phyloP scores from a whole-genome alignment of 2,113 vertebrate species.

The Lampris megalopsis region DNA sequence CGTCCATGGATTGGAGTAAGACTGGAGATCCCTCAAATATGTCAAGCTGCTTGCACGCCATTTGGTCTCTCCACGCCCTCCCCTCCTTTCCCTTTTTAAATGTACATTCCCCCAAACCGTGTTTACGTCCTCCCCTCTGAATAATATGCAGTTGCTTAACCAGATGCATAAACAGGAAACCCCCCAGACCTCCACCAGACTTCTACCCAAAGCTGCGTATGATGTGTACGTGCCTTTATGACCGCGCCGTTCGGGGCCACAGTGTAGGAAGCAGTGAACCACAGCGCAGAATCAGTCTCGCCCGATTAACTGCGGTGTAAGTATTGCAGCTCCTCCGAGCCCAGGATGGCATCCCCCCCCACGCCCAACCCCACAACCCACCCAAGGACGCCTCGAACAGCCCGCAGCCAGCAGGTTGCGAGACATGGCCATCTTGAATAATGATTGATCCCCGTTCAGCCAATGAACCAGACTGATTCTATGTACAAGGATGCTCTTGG shows the following conservation, averaged over 20 bases:
- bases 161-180: conserved; percentile 34
- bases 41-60: conserved; percentile 56
- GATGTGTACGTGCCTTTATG: conserved; percentile 32
- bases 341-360: background rate
- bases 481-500: conserved; percentile 46
- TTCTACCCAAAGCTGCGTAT: conserved; percentile 8
- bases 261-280: conserved; percentile 23
- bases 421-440: conserved; percentile 68
- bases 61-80: conserved; percentile 45
- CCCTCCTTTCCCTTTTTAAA: conserved; percentile 32
- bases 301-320: conserved; percentile 43
- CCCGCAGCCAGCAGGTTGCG: conserved; percentile 36
- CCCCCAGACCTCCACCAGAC: conserved; percentile 17
- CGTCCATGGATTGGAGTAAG: conserved; percentile 36
- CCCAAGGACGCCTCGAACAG: conserved; percentile 44
- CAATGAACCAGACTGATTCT: conserved; percentile 49
- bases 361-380: background rate
- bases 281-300: conserved; percentile 20
- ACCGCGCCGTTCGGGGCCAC: conserved; percentile 6
- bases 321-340: background rate
- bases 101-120: conserved; percentile 44
- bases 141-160: conserved; percentile 21
- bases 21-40: conserved; percentile 46
- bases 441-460: conserved; percentile 55
- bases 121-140: conserved; percentile 44